Base-by-base conservation (phyloP, 2,888 invertebrate genomes). In the Chesias legatella region DNA sequence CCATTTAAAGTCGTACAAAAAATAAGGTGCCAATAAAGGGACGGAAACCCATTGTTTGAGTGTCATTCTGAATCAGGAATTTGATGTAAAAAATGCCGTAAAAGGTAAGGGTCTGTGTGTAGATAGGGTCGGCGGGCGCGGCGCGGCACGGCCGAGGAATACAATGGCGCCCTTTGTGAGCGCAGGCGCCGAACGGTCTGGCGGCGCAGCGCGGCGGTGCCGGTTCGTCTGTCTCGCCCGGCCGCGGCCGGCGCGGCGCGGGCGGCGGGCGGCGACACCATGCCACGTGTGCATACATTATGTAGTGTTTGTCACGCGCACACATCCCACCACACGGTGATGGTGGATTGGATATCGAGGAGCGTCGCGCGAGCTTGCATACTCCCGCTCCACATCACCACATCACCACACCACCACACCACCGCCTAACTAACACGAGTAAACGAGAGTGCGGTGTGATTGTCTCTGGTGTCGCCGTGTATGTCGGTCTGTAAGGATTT, bases 11-110 rank as follows among this genome's bases (percentile, higher is more conserved):
- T 63, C 61, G 58, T 51, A 80, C 82, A 85, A 88, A 88, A 88
- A 86, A 82, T 78, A 72, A 82, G 86, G 86, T 86, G 86, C 86
- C 84, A 88, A 86, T 86, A 85, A 85, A 88, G 73, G 86, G 84
- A 85, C 88, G 88, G 88, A 88, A 88, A 85, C 78, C 81, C 79
- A 82, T 88, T 88, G 85, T 86, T 79, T 75, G 82, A 68, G 63
- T 79, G 79, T 81, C 84, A 78, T 82, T 82, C 81, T 81, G 73
- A 72, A 82, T 80, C 76, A 78, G 79, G 86, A 84, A 84, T 82
- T 83, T 72, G 59, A 59, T 48, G 49, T 70, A 79, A 81, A 84
- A 68, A 81, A 77, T 62, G 55, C 54, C 67, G 60, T 64, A 68
- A 67, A 73, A 67, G 67, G 69, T 63, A 71, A 73, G 79, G 79